Conservation (phyloP, 2,113 vertebrate species). For the Eulacestoma nigropectus region DNA sequence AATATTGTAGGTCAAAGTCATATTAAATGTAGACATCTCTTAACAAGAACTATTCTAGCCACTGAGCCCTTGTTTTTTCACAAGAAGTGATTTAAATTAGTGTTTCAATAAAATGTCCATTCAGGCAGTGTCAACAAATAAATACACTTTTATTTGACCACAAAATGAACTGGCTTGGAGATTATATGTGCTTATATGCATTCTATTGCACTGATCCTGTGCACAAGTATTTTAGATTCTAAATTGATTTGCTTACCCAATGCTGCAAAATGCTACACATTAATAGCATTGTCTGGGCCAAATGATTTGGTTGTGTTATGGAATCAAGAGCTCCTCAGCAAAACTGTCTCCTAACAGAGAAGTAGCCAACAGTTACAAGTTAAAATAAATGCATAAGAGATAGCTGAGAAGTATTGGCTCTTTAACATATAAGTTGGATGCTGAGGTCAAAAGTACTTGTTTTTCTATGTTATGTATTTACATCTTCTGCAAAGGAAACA, state of each 20-base stretch:
- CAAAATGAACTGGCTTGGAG: not conserved
- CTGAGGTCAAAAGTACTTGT: not conserved
- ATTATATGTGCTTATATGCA: not conserved
- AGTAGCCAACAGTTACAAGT: not conserved
- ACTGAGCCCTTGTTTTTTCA: not conserved
- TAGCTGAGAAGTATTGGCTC: not conserved
- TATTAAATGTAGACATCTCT: not conserved
- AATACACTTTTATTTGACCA: not conserved
- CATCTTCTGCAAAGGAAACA: not conserved
- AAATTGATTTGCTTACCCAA: not conserved
- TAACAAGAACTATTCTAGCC: not conserved
- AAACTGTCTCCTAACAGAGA: not conserved
- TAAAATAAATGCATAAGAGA: not conserved
- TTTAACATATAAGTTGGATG: not conserved
- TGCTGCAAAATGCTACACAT: not conserved
- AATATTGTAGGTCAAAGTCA: not conserved
- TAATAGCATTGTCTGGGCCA: not conserved
- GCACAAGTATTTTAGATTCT: not conserved
- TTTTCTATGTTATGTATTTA: not conserved
- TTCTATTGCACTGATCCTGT: not conserved
- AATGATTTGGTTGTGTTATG: not conserved
- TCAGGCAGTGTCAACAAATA: not conserved
- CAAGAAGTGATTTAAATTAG: not conserved
- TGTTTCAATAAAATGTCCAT: not conserved
- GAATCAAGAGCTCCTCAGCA: not conserved